Percentiles rank a stretch among this genome's conserved stretches.
These are phyloP conservation scores for Glaucidium brasilianum DNA, from an alignment of 2,113 vertebrate species.

Conservation along the genomic window DNA sequence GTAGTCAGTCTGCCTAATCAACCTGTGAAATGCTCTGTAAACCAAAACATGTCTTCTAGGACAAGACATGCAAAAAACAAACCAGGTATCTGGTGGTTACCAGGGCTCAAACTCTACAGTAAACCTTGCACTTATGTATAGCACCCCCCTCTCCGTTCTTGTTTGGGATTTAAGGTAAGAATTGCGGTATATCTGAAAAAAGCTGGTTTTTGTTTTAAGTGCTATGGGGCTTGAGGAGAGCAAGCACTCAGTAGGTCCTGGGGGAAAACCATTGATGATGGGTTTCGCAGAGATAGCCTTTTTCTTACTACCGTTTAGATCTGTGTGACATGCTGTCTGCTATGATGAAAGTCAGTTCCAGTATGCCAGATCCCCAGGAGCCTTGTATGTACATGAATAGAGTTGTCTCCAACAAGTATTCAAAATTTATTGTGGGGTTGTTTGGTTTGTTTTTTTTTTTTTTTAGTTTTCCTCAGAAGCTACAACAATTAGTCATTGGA, in stretches of 20 bases:
- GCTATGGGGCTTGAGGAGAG: background rate
- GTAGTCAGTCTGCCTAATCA: background rate
- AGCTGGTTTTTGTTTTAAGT: background rate
- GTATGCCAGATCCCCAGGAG: background rate
- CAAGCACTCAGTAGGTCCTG: background rate
- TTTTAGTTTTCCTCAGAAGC: background rate
- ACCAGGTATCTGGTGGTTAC: background rate
- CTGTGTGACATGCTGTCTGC: background rate
- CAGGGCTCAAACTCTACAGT: background rate
- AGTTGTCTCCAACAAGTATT: background rate
- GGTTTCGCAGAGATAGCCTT: background rate
- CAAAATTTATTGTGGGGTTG: background rate
- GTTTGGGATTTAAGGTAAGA: background rate
- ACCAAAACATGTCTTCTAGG: background rate
- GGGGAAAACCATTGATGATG: background rate
- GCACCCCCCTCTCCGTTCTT: background rate
- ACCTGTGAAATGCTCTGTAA: background rate
- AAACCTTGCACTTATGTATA: background rate
- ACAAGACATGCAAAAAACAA: background rate
- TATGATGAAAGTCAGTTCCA: slow-evolving; percentile 12
- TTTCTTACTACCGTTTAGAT: background rate
- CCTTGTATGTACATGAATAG: background rate
- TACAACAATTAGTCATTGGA: slow-evolving; percentile 45
- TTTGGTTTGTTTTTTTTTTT: no score
- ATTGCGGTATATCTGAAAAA: background rate